phyloP scores from a whole-genome alignment of 2,888 invertebrate species.

The Melitaea athalia region DNA sequence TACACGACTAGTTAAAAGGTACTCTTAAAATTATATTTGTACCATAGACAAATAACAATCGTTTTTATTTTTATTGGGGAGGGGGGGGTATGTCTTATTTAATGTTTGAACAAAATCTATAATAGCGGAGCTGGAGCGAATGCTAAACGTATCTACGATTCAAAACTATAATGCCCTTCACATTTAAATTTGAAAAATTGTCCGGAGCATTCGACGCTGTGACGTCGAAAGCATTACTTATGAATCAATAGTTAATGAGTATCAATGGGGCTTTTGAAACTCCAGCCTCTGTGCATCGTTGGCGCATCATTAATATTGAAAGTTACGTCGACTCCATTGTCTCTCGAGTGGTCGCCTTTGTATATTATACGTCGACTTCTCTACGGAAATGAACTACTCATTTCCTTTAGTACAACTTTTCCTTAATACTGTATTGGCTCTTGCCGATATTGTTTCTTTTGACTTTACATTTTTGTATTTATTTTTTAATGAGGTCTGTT shows the following conservation, averaged over 20 bases:
- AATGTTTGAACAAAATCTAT: slow-evolving; percentile 35
- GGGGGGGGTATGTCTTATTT: slow-evolving; percentile 26
- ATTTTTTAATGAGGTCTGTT: background rate
- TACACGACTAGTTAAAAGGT: background rate
- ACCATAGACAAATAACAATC: slow-evolving; percentile 19
- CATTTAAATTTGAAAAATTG: slow-evolving; percentile 77
- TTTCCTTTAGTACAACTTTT: slow-evolving; percentile 70
- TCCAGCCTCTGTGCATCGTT: slow-evolving; percentile 73
- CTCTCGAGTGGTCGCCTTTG: slow-evolving; percentile 72
- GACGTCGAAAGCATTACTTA: slow-evolving; percentile 79
- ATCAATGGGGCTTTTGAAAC: slow-evolving; percentile 78
- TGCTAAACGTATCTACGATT: slow-evolving; percentile 42
- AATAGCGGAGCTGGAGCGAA: slow-evolving; percentile 28
- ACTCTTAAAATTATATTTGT: background rate
- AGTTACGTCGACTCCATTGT: slow-evolving; percentile 74
- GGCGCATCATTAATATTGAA: slow-evolving; percentile 80
- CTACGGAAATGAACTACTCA: slow-evolving; percentile 69
- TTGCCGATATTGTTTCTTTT: slow-evolving; percentile 26
- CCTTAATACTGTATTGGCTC: slow-evolving; percentile 59
- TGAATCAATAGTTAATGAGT: slow-evolving; percentile 82
- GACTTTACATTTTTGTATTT: slow-evolving; percentile 10
- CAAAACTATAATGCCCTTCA: slow-evolving; percentile 61
- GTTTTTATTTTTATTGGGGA: too few species aligned
- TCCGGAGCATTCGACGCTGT: slow-evolving; percentile 56
- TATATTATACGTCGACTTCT: slow-evolving; percentile 67